These are phyloP conservation scores for Cydia amplana DNA, from an alignment of 1,140 invertebrate genomes.

Conservation along the genomic window DNA sequence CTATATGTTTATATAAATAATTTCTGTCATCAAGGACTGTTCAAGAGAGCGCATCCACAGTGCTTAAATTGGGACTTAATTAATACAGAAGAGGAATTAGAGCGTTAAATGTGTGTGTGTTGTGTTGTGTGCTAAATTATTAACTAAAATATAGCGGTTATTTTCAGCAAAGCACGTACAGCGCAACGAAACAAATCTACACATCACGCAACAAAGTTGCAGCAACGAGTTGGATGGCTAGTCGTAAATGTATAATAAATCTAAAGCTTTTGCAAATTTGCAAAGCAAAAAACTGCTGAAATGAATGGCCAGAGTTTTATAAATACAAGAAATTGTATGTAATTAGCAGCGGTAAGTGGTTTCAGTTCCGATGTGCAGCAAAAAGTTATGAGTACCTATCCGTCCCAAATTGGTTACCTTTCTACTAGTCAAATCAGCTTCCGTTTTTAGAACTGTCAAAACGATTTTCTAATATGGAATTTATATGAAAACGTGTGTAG, in stretches of 20 bases:
- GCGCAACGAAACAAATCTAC: not conserved
- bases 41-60: not conserved
- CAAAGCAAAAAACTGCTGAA: too few species aligned
- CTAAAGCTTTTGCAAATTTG: not conserved
- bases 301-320: too few species aligned
- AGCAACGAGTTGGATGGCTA: not conserved
- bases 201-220: slow-evolving; percentile 5
- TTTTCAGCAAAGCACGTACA: not conserved
- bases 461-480: too few species aligned
- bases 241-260: slow-evolving; percentile 4
- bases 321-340: too few species aligned
- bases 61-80: not conserved
- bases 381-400: too few species aligned
- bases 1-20: not conserved
- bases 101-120: not conserved
- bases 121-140: not conserved
- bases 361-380: too few species aligned
- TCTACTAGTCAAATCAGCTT: too few species aligned
- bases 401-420: too few species aligned
- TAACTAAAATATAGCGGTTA: not conserved
- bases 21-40: too few species aligned
- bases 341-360: too few species aligned
- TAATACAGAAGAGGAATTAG: not conserved
- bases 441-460: too few species aligned
- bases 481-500: too few species aligned